Evolutionary conservation across 2,797 vertebrate genomes (phyloP).

Genomic region (Amazonetta brasiliensis): DNA sequence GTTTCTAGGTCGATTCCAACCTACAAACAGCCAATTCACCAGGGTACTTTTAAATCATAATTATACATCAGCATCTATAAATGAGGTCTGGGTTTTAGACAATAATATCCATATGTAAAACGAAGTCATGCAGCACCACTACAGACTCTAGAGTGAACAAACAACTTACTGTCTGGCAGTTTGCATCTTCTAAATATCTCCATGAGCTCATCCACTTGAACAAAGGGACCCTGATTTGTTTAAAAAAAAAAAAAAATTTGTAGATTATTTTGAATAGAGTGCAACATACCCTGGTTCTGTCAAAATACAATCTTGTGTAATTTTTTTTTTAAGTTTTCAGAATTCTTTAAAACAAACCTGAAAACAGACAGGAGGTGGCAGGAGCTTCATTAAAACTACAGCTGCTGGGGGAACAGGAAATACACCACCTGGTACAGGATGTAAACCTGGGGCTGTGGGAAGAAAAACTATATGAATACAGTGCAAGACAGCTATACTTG

Average conservation of each 20-base stretch:
- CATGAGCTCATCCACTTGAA: conserved; percentile 98
- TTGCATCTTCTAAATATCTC: conserved; percentile 95
- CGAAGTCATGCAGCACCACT: neutral
- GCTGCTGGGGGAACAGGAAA: conserved; percentile 97
- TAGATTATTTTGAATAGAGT: neutral
- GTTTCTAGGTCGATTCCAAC: neutral
- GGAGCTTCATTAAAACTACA: conserved; percentile 96
- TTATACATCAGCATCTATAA: neutral
- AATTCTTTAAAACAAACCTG: conserved; percentile 81
- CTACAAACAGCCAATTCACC: neutral
- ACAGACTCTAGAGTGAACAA: neutral
- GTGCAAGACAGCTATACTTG: neutral
- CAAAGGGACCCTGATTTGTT: conserved; percentile 93
- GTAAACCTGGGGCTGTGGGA: conserved; percentile 91
- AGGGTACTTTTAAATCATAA: neutral
- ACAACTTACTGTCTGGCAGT: conserved; percentile 94
- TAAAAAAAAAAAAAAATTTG: conserved; percentile 4
- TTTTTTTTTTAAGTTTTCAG: neutral
- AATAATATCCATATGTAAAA: conserved; percentile 1
- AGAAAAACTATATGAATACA: neutral
- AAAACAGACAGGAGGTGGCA: conserved; percentile 95
- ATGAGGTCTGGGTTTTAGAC: conserved; percentile 1
- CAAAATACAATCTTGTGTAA: neutral
- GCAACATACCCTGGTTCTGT: neutral
- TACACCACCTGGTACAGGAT: conserved; percentile 96